phyloP scores from a whole-genome alignment of 2,888 invertebrate genomes.

The Dryobotodes eremita region DNA sequence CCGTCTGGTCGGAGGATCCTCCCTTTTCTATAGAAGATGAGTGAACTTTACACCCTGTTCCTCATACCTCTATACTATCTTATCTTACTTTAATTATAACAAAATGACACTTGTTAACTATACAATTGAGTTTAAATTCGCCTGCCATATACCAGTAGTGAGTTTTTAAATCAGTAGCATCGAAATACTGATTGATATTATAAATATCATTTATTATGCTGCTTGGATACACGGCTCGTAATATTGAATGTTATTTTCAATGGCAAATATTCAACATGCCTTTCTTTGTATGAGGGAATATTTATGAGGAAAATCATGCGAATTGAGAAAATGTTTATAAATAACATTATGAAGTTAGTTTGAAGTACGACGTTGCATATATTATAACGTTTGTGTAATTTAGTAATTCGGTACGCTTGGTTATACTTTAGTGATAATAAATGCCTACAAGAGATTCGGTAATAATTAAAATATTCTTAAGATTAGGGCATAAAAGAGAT shows the following conservation, averaged over 20 bases:
- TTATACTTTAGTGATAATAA: neutral
- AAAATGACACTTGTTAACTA: neutral
- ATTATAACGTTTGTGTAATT: too few relatives aligned
- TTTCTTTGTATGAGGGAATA: neutral
- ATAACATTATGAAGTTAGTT: neutral
- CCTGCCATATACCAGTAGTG: neutral
- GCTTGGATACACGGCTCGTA: neutral
- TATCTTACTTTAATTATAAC: neutral
- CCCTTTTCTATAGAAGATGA: too few relatives aligned
- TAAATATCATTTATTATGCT: constrained; percentile 7
- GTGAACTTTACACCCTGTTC: too few relatives aligned
- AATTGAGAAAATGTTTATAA: neutral
- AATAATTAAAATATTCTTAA: constrained; percentile 14
- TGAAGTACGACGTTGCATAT: too few relatives aligned
- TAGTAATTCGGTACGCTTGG: neutral
- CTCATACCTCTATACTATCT: constrained; percentile 1
- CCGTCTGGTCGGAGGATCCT: too few relatives aligned
- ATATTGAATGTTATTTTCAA: neutral
- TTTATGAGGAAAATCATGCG: neutral
- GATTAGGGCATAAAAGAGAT: constrained; percentile 38
- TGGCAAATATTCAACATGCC: neutral
- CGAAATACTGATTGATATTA: constrained; percentile 42
- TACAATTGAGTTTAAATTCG: constrained; percentile 4
- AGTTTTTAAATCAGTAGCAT: constrained; percentile 8
- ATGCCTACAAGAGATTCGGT: neutral